Evolutionary conservation across 2,797 vertebrate species (phyloP), one percentile per base, ranked within the genome.

Genomic region (Trachops cirrhosus): DNA sequence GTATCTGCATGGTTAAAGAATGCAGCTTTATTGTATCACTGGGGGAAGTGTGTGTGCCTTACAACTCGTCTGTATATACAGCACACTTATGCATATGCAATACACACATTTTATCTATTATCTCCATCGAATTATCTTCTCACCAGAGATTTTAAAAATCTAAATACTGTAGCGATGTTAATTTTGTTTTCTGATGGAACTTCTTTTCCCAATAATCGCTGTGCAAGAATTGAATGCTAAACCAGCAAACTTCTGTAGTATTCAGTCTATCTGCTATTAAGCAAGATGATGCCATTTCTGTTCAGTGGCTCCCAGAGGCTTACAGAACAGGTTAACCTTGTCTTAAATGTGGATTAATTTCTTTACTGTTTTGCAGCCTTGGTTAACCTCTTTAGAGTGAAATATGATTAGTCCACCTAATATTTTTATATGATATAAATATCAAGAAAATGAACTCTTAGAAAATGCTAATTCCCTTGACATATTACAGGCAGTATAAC

Each of bases 251-350:
- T 96, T 93, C 26, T 74, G 29, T 54, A 54, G 34, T 93, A 29
- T 95, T 97, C 91, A 68, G 93, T 94, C 18, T 48, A 86, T 97
- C 64, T 92, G 79, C 95, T 93, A 52, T 97, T 96, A 96, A 91
- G 77, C 95, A 96, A 93, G 80, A 97, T 97, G 96, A 97, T 96
- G 86, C 86, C 95, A 80, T 96, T 96, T 97, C 94, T 97, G 70
- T 71, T 93, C 84, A 95, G 75, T 84, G 48, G 78, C 89, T 96
- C 92, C 93, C 96, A 96, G 89, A 95, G 90, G 92, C 83, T 96
- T 95, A 95, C 64, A 86, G 95, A 96, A 71, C 94, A 84, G 91
- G 86, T 95, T 96, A 96, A 93, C 57, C 84, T 86, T 80, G 75
- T 97, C 86, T 71, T 37, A 79, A 95, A 70, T 37, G 59, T 91